phyloP scores from a whole-genome alignment of 2,797 vertebrate species.

The Paramormyrops hopkinsi region DNA sequence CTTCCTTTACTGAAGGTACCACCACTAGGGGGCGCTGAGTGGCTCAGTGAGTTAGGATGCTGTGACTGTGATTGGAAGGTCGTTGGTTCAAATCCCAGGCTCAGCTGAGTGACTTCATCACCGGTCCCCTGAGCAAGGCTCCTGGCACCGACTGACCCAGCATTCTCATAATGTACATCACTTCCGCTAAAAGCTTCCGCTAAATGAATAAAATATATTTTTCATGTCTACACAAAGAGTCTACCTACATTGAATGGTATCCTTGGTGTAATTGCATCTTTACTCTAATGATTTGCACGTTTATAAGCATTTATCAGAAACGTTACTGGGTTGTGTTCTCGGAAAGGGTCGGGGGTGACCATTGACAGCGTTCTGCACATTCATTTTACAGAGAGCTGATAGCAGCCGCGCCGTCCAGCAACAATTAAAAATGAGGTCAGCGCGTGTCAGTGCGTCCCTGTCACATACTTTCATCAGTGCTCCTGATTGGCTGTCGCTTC shows the following conservation, averaged over 20 bases:
- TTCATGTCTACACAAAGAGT: background rate
- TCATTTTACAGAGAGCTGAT: constrained; percentile 2
- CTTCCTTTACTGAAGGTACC: background rate
- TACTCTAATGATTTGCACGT: background rate
- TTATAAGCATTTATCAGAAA: background rate
- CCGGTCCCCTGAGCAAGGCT: background rate
- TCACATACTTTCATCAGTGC: constrained; percentile 82
- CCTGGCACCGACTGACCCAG: background rate
- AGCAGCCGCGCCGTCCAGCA: background rate
- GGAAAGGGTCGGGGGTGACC: background rate
- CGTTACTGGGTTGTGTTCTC: background rate
- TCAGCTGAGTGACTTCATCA: background rate
- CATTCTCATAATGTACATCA: background rate
- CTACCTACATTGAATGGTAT: background rate
- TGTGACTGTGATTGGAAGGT: background rate
- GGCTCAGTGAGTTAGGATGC: background rate
- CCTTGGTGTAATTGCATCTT: background rate
- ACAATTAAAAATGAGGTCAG: background rate
- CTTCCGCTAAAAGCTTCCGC: background rate
- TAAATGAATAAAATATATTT: background rate
- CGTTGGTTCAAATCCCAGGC: background rate
- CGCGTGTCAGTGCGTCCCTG: background rate
- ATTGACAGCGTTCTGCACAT: background rate
- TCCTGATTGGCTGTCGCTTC: constrained; percentile 83
- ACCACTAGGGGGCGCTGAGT: background rate